Percentiles rank a stretch among this genome's conserved stretches.
Evolutionary conservation across 2,888 invertebrate species (phyloP).

Genomic region (Pandemis corylana): DNA sequence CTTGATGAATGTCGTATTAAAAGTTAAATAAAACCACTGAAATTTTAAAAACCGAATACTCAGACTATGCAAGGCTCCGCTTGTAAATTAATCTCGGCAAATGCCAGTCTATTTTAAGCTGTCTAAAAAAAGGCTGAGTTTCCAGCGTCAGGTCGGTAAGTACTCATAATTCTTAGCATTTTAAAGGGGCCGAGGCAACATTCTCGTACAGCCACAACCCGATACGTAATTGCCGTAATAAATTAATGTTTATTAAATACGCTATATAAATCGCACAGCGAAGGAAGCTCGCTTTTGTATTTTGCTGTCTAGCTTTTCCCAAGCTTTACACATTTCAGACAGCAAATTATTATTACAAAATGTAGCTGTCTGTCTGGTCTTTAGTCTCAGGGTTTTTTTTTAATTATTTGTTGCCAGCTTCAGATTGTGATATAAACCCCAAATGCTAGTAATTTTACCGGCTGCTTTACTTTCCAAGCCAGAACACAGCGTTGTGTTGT

Average conservation of each 20-base stretch:
- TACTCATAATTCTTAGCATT: conserved; percentile 38
- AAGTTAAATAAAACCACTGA: too few species aligned
- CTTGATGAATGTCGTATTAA: too few species aligned
- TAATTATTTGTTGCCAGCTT: too few species aligned
- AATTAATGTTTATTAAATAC: conserved; percentile 44
- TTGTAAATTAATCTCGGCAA: background rate
- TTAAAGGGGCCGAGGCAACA: conserved; percentile 43
- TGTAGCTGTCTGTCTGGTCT: too few species aligned
- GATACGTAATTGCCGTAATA: conserved; percentile 51
- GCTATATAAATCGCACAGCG: conserved; percentile 7
- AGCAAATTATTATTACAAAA: too few species aligned
- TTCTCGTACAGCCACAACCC: conserved; percentile 47
- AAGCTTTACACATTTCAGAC: too few species aligned
- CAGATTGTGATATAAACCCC: too few species aligned
- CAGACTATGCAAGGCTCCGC: background rate
- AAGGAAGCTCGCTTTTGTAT: background rate
- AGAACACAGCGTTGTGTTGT: too few species aligned
- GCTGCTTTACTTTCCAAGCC: too few species aligned
- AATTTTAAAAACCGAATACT: background rate
- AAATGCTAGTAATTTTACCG: too few species aligned
- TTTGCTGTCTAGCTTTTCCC: background rate
- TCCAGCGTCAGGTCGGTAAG: conserved; percentile 8
- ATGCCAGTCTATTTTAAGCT: conserved; percentile 26
- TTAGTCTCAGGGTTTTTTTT: too few species aligned
- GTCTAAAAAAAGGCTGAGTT: conserved; percentile 26